A percentile compares a stretch with the other conserved stretches of the same genome.
phyloP scores from a whole-genome alignment of 2,888 invertebrate genomes.

The Hyalella azteca region DNA sequence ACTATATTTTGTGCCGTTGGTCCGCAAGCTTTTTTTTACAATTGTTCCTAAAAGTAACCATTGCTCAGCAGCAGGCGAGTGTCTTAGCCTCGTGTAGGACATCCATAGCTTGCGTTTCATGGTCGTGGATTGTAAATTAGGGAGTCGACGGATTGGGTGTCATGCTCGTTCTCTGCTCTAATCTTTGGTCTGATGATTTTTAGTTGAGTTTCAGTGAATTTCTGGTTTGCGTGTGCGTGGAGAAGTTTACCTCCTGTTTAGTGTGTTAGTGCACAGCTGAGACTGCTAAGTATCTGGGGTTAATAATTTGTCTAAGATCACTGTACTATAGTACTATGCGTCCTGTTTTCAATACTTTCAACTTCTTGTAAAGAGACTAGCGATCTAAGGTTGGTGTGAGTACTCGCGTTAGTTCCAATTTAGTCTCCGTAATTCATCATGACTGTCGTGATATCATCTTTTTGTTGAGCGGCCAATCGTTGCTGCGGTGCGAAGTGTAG shows the following conservation, averaged over 20 bases:
- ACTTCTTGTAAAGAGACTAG: constrained; percentile 26
- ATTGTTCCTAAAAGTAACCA: no score
- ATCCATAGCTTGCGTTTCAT: no score
- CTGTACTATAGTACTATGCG: constrained; percentile 37
- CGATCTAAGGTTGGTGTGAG: constrained; percentile 4
- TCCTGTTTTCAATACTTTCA: constrained; percentile 8
- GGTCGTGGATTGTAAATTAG: no score
- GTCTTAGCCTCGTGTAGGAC: no score
- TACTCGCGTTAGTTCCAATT: neutral
- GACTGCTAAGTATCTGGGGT: constrained; percentile 6
- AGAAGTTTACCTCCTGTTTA: constrained; percentile 2
- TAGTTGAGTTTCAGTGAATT: no score
- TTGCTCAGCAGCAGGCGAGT: no score
- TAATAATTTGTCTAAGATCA: neutral
- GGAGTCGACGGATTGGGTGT: no score
- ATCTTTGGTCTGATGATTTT: neutral
- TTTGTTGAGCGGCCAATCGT: neutral
- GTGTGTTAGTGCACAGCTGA: neutral
- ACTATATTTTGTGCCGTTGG: no score
- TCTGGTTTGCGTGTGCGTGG: constrained; percentile 2
- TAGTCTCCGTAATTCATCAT: constrained; percentile 12
- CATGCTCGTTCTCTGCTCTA: neutral
- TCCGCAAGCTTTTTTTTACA: no score
- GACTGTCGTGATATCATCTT: neutral
- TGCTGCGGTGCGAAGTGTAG: constrained; percentile 5